phyloP scores from a whole-genome alignment of 2,797 vertebrate species.

The Emydoidea blandingii region DNA sequence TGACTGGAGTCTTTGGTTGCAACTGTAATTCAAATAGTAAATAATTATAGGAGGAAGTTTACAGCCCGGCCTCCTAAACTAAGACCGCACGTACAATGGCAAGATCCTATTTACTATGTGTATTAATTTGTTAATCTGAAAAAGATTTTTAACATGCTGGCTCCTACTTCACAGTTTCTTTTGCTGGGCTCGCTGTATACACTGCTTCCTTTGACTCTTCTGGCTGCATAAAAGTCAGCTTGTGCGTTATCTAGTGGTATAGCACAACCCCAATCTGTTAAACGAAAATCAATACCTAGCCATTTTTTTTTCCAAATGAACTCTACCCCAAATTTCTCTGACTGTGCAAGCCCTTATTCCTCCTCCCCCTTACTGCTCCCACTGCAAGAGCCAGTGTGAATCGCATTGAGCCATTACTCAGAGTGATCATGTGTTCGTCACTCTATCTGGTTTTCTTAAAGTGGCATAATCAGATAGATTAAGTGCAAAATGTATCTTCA shows the following conservation, averaged over 20 bases:
- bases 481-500: not conserved
- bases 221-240: not conserved
- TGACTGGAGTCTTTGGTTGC: not conserved
- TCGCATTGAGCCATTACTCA: not conserved
- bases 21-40: conserved; percentile 44
- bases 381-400: not conserved
- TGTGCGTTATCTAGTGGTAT: not conserved
- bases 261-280: not conserved
- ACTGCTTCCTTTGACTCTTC: not conserved
- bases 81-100: not conserved
- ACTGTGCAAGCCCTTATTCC: not conserved
- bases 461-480: not conserved
- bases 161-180: not conserved
- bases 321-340: not conserved
- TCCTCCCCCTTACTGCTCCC: not conserved
- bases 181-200: not conserved
- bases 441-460: conserved; percentile 4
- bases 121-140: conserved; percentile 22
- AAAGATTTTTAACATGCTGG: conserved; percentile 19
- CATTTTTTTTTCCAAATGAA: conserved; percentile 25
- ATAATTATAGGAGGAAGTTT: conserved; percentile 53
- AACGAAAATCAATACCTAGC: not conserved
- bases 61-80: not conserved
- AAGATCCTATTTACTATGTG: conserved; percentile 18
- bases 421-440: not conserved